A percentile compares a stretch with the other conserved stretches of the same genome.
These are phyloP conservation scores for Augochlorella aurata DNA, from an alignment of 2,888 invertebrate species.

Conservation along the genomic window DNA sequence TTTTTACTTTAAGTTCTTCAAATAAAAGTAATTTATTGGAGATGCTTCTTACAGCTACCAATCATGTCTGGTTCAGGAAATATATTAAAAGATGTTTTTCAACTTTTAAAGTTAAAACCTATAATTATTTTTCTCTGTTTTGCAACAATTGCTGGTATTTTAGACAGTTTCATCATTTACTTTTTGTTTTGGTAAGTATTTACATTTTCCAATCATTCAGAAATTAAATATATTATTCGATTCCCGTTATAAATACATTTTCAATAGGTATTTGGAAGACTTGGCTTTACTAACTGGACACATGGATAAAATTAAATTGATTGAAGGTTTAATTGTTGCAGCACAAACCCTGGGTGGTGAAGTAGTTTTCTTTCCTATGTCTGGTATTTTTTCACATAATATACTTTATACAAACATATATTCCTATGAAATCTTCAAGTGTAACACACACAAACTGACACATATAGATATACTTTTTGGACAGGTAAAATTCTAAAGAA, in stretches of 20 bases:
- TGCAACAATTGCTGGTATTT: slow-evolving; percentile 89
- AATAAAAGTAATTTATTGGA: background rate
- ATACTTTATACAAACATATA: background rate
- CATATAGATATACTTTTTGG: background rate
- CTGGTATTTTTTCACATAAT: slow-evolving; percentile 82
- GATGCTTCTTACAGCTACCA: slow-evolving; percentile 85
- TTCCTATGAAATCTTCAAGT: background rate
- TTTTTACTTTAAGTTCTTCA: too few relatives aligned
- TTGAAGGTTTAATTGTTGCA: slow-evolving; percentile 91
- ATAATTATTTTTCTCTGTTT: slow-evolving; percentile 88
- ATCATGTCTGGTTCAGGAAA: slow-evolving; percentile 86
- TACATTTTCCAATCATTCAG: background rate
- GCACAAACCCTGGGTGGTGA: slow-evolving; percentile 91
- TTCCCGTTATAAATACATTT: slow-evolving; percentile 18
- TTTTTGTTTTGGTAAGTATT: slow-evolving; percentile 89
- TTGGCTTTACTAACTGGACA: slow-evolving; percentile 86
- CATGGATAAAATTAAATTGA: slow-evolving; percentile 87
- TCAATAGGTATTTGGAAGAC: slow-evolving; percentile 89
- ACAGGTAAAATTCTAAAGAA: slow-evolving; percentile 90
- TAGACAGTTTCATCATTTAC: slow-evolving; percentile 91
- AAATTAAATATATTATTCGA: background rate
- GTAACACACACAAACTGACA: background rate
- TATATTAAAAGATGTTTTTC: slow-evolving; percentile 86
- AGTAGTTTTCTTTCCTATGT: slow-evolving; percentile 89
- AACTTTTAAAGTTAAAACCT: slow-evolving; percentile 85